phyloP scores from a whole-genome alignment of 2,797 vertebrate genomes.

The Xiphorhynchus erythropygius region DNA sequence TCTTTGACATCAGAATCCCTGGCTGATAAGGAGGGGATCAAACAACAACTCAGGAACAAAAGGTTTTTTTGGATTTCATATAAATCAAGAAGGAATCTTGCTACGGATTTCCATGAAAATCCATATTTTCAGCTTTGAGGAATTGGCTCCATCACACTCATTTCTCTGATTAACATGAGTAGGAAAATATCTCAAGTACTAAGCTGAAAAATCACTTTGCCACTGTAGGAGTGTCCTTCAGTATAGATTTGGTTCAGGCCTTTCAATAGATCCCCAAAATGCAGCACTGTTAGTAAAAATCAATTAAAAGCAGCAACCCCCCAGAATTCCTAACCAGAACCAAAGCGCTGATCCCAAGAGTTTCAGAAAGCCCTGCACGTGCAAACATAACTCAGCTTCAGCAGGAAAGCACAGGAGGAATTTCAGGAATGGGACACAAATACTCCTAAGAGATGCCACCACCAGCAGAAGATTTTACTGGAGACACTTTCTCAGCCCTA shows the following conservation, averaged over 20 bases:
- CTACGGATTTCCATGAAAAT: background rate
- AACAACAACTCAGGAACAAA: background rate
- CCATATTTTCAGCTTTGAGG: background rate
- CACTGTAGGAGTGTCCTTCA: background rate
- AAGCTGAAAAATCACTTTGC: background rate
- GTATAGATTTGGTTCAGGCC: background rate
- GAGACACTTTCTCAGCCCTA: background rate
- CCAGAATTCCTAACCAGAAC: background rate
- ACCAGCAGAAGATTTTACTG: background rate
- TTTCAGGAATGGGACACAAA: background rate
- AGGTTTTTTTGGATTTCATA: accelerated
- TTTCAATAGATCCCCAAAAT: background rate
- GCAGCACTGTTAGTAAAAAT: background rate
- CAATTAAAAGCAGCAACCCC: background rate
- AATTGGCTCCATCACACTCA: background rate
- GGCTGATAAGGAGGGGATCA: background rate
- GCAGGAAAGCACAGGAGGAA: background rate
- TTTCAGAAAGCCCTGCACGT: background rate
- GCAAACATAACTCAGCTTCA: background rate
- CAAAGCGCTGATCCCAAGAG: background rate
- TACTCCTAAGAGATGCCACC: background rate
- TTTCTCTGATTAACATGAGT: accelerated
- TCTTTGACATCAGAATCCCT: background rate
- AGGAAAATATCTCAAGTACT: background rate
- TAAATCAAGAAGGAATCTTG: background rate